These are phyloP conservation scores for Anseranas semipalmata DNA, from an alignment of 2,113 vertebrate genomes.

Conservation along the genomic window DNA sequence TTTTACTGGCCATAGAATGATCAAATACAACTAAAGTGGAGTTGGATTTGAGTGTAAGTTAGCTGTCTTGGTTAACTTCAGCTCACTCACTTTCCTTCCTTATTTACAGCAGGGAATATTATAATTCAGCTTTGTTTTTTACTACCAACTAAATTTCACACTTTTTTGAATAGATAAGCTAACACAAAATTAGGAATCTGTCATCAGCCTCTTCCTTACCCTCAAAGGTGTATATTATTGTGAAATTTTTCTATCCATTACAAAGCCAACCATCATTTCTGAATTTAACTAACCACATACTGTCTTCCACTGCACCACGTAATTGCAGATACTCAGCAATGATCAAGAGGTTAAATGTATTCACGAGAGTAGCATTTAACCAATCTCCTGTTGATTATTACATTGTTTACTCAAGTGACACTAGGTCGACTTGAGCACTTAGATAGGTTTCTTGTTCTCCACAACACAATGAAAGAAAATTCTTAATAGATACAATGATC, in stretches of 20 bases:
- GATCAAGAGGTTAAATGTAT: conserved; percentile 14
- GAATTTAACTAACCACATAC: not conserved
- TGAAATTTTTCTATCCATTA: not conserved
- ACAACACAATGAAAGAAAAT: not conserved
- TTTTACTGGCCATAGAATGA: not conserved
- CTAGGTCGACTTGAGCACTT: not conserved
- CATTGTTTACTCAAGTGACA: not conserved
- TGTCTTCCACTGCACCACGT: not conserved
- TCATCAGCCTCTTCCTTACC: not conserved
- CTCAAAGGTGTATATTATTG: not conserved
- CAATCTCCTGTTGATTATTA: not conserved
- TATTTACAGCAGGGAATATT: not conserved
- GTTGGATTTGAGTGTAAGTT: not conserved
- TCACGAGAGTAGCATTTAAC: not conserved
- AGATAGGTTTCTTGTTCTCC: not conserved
- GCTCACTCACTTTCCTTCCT: not conserved
- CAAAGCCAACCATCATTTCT: not conserved
- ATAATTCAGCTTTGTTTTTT: not conserved
- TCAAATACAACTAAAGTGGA: not conserved
- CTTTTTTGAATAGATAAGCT: not conserved
- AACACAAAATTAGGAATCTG: not conserved
- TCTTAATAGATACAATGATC: not conserved
- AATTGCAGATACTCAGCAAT: not conserved
- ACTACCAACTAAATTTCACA: not conserved
- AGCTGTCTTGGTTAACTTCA: not conserved